Evolutionary conservation across 1,140 invertebrate genomes (phyloP), one percentile per base, ranked within the genome.

Genomic region (Dendrolimus kikuchii): DNA sequence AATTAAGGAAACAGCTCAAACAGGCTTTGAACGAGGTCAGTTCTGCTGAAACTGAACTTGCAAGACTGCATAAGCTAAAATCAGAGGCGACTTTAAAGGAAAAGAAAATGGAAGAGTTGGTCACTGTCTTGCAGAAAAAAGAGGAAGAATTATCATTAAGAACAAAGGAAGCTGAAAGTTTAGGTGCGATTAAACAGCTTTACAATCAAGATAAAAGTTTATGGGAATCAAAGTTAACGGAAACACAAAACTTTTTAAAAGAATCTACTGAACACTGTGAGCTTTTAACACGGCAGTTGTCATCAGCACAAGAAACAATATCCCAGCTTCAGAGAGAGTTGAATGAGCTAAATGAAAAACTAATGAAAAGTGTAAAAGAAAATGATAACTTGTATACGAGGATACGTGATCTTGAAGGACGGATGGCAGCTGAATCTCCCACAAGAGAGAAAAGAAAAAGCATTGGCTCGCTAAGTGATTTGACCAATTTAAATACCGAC

Each of bases 401-500:
- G 59, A 81, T 95, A 37, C 86, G 92, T 55, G 93, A 94, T 62
- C 64, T 95, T 5, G 92, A 95, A 81, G 89, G 89, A 7, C 89
- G 90, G 59, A 82, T 77, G 7, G 60, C 74, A 55, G 77, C 75
- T 60, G 69, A 90, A 55, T 87, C 90, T 48, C 63, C 87, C 1
- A 84, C 88, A 4, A 88, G 82, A 64, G 89, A 86, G 57, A 88
- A 88, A 59, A 90, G 91, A 52, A 91, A 92, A 66, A 93, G 92
- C 55, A 90, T 94, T 54, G 93, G 94, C 65, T 95, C 94, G 7
- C 86, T 95, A 5, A 93, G 93, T 66, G 94, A 95, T 77, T 87
- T 95, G 41, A 94, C 93, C 3, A 94, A 95, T 59, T 91, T 95
- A 45, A 93, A 93, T 71, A 87, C 93, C 59, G 93, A 95, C 62